Percentiles rank a stretch among this genome's conserved stretches.
These are phyloP conservation scores for Grantiella picta DNA, from an alignment of 2,113 vertebrate genomes.

Conservation along the genomic window DNA sequence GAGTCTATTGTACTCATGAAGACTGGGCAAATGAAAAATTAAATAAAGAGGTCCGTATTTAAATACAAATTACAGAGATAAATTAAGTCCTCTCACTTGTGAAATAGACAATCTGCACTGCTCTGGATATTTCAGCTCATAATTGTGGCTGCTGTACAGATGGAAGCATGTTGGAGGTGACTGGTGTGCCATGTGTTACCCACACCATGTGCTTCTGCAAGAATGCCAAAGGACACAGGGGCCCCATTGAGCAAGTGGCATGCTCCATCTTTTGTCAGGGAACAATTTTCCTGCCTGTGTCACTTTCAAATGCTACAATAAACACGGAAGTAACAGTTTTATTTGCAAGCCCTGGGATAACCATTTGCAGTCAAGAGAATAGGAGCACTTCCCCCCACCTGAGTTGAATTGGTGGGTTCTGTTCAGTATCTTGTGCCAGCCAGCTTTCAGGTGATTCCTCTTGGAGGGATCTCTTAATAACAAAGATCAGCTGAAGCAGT, in stretches of 20 bases:
- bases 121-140: not conserved
- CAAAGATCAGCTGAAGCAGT: not conserved
- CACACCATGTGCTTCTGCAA: rapidly evolving
- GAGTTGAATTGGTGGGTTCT: not conserved
- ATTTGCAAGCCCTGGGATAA: not conserved
- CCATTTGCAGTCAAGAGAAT: not conserved
- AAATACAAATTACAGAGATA: not conserved
- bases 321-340: not conserved
- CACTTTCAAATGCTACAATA: not conserved
- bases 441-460: not conserved
- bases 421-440: not conserved
- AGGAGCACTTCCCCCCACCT: not conserved
- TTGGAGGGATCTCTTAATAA: not conserved
- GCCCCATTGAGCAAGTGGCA: not conserved
- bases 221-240: not conserved
- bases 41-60: not conserved
- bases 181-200: not conserved
- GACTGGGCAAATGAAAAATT: not conserved
- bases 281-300: not conserved
- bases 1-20: not conserved
- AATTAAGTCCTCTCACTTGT: not conserved
- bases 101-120: not conserved
- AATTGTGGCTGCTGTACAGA: not conserved
- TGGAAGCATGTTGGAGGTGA: not conserved
- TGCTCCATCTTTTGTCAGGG: not conserved